Conservation (phyloP, 2,888 invertebrate species). For the Marronus borbonicus region DNA sequence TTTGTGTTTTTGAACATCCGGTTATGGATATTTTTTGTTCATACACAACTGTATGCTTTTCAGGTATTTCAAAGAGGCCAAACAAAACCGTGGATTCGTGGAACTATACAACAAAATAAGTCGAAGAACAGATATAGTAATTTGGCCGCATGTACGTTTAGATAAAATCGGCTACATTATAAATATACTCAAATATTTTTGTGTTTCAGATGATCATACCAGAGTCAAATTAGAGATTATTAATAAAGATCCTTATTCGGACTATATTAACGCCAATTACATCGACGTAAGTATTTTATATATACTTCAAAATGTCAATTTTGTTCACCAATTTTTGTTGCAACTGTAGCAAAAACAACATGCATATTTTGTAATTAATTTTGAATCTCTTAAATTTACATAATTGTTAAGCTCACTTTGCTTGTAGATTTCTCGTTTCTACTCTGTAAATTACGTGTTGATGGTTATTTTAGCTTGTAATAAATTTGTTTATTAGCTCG, state of each 20-base stretch:
- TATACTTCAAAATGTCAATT: not conserved
- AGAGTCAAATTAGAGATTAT: slow-evolving; percentile 69
- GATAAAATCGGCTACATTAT: not conserved
- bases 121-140: slow-evolving; percentile 70
- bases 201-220: slow-evolving; percentile 70
- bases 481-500: too few species aligned
- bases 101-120: slow-evolving; percentile 67
- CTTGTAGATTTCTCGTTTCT: not conserved
- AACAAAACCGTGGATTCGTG: slow-evolving; percentile 67
- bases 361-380: not conserved
- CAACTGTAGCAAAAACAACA: not conserved
- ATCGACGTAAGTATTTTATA: slow-evolving; percentile 66
- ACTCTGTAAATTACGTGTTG: too few species aligned
- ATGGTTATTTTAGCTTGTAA: too few species aligned
- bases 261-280: slow-evolving; percentile 73
- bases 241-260: slow-evolving; percentile 67
- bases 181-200: slow-evolving; percentile 41
- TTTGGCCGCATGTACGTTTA: slow-evolving; percentile 69
- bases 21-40: not conserved
- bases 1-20: not conserved
- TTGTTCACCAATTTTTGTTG: not conserved
- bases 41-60: slow-evolving; percentile 31
- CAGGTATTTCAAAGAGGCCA: slow-evolving; percentile 68
- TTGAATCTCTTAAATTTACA: not conserved
- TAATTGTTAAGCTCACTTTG: not conserved